phyloP scores from a whole-genome alignment of 2,797 vertebrate species.

The Lepilemur septentrionalis region DNA sequence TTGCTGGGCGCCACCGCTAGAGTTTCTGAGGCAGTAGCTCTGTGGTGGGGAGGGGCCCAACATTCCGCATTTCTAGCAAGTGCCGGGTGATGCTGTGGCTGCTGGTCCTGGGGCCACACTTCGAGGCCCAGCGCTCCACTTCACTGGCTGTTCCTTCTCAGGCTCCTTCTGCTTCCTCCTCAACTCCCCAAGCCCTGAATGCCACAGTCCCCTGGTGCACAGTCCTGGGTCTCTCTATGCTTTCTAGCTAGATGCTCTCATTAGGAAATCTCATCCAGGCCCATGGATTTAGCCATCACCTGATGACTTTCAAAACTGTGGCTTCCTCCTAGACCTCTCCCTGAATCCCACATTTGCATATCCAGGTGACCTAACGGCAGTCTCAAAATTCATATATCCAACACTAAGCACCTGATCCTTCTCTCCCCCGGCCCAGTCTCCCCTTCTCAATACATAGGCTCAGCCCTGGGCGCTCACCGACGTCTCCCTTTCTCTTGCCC shows the following conservation, averaged over 20 bases:
- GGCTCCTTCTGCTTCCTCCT: neutral
- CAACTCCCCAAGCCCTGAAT: neutral
- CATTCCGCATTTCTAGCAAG: neutral
- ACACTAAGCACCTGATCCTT: neutral
- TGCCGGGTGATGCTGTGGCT: neutral
- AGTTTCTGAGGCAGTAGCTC: neutral
- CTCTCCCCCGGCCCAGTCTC: neutral
- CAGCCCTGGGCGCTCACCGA: neutral
- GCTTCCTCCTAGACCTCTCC: neutral
- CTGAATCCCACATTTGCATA: neutral
- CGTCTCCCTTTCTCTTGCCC: neutral
- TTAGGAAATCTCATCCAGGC: neutral
- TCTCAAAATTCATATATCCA: neutral
- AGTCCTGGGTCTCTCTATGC: neutral
- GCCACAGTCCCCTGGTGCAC: accelerated
- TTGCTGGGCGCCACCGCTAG: neutral
- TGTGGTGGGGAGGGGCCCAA: too few relatives aligned
- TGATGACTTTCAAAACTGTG: neutral
- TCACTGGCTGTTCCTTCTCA: neutral
- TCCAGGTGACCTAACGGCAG: neutral
- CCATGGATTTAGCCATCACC: neutral
- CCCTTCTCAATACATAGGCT: neutral
- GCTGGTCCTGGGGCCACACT: neutral
- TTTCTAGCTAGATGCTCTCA: neutral
- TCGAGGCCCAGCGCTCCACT: neutral